Base-by-base conservation (phyloP, 2,797 vertebrate species). In the Mormyrops boulengeri region DNA sequence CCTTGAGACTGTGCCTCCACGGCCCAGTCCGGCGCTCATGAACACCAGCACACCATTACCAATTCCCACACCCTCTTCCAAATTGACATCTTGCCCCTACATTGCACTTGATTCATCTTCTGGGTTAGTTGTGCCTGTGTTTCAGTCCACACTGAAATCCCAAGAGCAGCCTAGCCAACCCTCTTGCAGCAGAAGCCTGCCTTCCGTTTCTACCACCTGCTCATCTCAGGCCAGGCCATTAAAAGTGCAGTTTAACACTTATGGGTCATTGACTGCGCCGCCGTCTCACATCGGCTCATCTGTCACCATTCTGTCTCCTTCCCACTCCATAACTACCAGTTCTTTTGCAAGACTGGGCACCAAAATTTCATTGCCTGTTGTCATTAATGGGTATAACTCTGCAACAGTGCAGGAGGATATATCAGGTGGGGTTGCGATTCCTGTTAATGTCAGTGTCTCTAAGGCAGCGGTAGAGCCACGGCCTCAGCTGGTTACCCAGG, bases 381-480 rank as follows among this genome's bases (percentile, higher is more conserved):
- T 96, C 44, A 94, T 96, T 69, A 98, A 98, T 2, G 97, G 97
- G 52, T 93, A 95, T 73, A 96, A 92, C 60, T 17, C 95, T 34
- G 91, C 93, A 86, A 92, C 94, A 2, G 89, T 95, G 52, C 95
- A 94, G 44, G 89, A 92, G 2, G 93, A 89, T 5, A 88, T 92
- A 66, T 66, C 91, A 9, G 93, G 88, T 19, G 89, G 91, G 55
- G 90, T 91, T 91, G 89, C 94, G 17, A 90, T 96, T 0, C 93
- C 95, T 19, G 95, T 96, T 47, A 94, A 95, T 73, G 86, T 96
- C 90, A 91, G 93, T 88, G 90, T 9, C 85, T 86, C 93, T 0
- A 94, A 87, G 88, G 88, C 90, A 0, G 92, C 62, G 11, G 52
- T 62, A 17, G 14, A 14, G 41, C 41, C 55, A 6, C 92, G 91